Evolutionary conservation across 2,113 vertebrate species (phyloP).

Genomic region (Nothoprocta perdicaria): DNA sequence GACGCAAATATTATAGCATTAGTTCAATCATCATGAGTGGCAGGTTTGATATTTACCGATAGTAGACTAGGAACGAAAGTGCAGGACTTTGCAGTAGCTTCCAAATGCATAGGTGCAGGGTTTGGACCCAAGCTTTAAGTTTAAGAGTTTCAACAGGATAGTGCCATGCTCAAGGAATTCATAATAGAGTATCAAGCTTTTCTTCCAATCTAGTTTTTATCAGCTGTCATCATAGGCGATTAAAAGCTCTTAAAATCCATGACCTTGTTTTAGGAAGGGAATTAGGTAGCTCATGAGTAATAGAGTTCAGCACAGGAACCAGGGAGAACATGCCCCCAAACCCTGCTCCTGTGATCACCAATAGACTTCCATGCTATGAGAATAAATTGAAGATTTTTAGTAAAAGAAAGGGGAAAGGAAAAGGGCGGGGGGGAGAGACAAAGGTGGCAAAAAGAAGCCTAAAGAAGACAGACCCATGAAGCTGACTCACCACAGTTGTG

Average conservation of each 20-base stretch:
- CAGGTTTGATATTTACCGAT: conserved; percentile 46
- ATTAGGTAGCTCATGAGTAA: neutral
- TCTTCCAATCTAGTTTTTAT: neutral
- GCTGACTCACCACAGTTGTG: neutral
- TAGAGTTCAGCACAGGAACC: neutral
- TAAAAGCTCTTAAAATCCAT: neutral
- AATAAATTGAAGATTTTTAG: neutral
- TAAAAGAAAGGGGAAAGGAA: neutral
- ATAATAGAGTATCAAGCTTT: neutral
- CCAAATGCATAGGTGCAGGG: rapidly evolving
- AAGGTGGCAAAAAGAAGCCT: neutral
- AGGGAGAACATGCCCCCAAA: neutral
- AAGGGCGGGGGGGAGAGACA: rapidly evolving
- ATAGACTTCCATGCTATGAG: neutral
- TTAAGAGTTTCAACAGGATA: conserved; percentile 9
- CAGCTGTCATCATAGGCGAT: neutral
- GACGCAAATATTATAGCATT: conserved; percentile 66
- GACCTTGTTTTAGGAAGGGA: neutral
- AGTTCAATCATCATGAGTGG: conserved; percentile 58
- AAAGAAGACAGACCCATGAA: neutral
- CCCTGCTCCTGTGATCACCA: neutral
- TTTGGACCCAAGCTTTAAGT: conserved; percentile 10
- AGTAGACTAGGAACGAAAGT: conserved; percentile 18
- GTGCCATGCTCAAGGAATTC: neutral
- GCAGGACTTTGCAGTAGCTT: neutral